These are phyloP conservation scores for Crotalus tigris DNA, from an alignment of 2,113 vertebrate species.

Conservation along the genomic window DNA sequence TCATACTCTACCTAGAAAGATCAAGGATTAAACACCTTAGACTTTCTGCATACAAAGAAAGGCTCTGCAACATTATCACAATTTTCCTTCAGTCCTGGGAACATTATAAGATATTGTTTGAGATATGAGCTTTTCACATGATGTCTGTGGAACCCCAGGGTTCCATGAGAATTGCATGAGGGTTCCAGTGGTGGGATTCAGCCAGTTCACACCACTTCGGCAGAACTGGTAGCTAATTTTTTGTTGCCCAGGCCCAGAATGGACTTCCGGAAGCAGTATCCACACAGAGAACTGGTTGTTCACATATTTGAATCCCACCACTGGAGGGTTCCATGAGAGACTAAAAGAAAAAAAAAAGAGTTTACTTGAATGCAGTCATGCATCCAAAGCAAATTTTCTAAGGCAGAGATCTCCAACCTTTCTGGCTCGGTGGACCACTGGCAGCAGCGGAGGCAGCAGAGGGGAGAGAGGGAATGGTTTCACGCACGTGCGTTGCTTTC, in stretches of 20 bases:
- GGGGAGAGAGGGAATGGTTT: background rate
- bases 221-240: no score
- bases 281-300: no score
- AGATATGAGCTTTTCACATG: background rate
- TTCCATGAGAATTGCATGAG: background rate
- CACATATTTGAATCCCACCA: no score
- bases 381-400: background rate
- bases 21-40: background rate
- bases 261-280: no score
- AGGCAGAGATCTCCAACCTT: background rate
- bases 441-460: background rate
- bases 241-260: no score
- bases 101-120: background rate
- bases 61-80: background rate
- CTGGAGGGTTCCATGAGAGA: background rate
- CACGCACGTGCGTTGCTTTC: background rate
- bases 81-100: background rate
- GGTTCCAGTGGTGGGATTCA: background rate
- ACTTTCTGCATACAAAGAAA: background rate
- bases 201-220: no score
- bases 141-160: background rate
- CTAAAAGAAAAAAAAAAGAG: background rate
- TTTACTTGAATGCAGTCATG: background rate
- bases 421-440: background rate
- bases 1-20: background rate